Conservation (phyloP, 2,113 vertebrate species). For the Lipophrys pholis region DNA sequence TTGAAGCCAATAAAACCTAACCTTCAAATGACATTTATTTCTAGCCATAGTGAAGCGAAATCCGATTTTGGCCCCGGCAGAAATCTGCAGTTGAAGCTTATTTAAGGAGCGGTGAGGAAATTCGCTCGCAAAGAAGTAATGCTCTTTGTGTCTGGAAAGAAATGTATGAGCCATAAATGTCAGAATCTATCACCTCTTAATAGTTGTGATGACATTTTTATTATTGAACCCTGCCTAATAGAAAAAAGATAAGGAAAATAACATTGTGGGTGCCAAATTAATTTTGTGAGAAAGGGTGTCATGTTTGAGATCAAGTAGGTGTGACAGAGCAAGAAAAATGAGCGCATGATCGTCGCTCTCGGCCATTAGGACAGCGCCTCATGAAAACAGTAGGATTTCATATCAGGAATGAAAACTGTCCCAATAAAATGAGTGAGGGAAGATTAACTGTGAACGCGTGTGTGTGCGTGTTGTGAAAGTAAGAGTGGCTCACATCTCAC, state of each 20-base stretch:
- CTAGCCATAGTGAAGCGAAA: no score
- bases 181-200: constrained; percentile 67
- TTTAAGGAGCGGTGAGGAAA: background rate
- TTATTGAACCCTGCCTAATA: constrained; percentile 71
- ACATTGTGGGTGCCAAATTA: constrained; percentile 60
- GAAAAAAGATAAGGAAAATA: constrained; percentile 73
- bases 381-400: constrained; percentile 63
- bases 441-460: constrained; percentile 46
- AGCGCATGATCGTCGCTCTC: constrained; percentile 3
- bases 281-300: constrained; percentile 40
- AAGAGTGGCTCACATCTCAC: constrained; percentile 17
- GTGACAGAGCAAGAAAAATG: constrained; percentile 21
- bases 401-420: constrained; percentile 57
- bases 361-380: constrained; percentile 29
- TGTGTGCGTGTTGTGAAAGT: constrained; percentile 4
- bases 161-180: constrained; percentile 68
- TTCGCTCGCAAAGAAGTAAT: constrained; percentile 40
- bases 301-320: constrained; percentile 35
- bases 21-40: no score
- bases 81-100: constrained; percentile 18
- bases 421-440: constrained; percentile 70
- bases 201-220: constrained; percentile 72
- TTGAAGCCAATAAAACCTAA: background rate
- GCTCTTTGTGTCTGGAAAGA: constrained; percentile 61
- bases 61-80: background rate